Percentiles rank a stretch among this genome's conserved stretches.
Evolutionary conservation across 2,888 invertebrate species (phyloP).

Genomic region (Nipponacmea schrenckii): DNA sequence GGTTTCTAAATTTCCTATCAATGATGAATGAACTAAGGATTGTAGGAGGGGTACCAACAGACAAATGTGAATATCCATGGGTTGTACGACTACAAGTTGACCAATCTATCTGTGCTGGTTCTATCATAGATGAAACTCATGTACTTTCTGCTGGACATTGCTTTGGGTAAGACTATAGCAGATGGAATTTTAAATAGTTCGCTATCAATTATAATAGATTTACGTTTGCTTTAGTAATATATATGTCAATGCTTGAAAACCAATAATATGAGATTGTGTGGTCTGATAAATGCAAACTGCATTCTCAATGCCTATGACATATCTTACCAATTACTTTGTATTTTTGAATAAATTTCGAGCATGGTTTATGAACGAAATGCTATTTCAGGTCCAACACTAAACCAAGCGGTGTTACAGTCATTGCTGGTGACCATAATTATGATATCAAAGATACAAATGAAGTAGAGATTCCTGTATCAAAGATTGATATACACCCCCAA

Average conservation of each 20-base stretch:
- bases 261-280: too few relatives aligned
- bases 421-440: neutral
- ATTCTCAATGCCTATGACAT: too few relatives aligned
- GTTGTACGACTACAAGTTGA: constrained; percentile 19
- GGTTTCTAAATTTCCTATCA: neutral
- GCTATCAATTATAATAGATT: too few relatives aligned
- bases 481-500: neutral
- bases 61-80: constrained; percentile 31
- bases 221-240: too few relatives aligned
- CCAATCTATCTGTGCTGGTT: constrained; percentile 14
- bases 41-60: constrained; percentile 44
- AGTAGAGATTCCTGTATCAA: neutral
- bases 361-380: too few relatives aligned
- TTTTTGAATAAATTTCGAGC: too few relatives aligned
- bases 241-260: too few relatives aligned
- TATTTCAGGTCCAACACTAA: neutral
- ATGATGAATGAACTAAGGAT: constrained; percentile 11
- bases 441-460: neutral
- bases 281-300: too few relatives aligned
- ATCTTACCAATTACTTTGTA: too few relatives aligned
- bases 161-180: constrained; percentile 1
- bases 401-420: neutral
- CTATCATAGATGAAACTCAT: constrained; percentile 20
- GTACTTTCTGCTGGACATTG: constrained; percentile 21
- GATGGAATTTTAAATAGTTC: too few relatives aligned